Evolutionary conservation across 2,888 invertebrate species (phyloP), one percentile per base, ranked within the genome.

Genomic region (Drosophila colorata): DNA sequence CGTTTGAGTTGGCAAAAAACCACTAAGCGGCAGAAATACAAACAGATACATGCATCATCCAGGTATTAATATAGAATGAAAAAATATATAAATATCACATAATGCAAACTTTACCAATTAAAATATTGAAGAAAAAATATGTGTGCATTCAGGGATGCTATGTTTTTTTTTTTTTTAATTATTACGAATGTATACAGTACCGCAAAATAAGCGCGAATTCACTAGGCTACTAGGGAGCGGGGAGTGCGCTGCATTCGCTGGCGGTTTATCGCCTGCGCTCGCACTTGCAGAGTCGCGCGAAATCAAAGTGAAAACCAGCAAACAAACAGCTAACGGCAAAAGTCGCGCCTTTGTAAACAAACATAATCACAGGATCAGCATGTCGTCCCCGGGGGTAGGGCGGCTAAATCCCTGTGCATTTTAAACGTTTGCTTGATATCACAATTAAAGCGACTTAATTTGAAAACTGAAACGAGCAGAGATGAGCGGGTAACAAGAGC

Each of bases 381-480:
- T 75, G 70, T 70, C 47, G 49, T 51, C 43, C 43, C 66, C 31
- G 9, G 53, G 18, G 46, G 47, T 13, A 37, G 43, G 28, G 48
- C 60, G 33, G 78, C 73, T 72, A 76, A 87, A 74, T 73, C 86
- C 71, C 65, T 55, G 76, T 65, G 52, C 56, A 63, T 66, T 87
- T 81, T 78, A 82, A 82, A 85, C 86, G 85, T 67, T 81, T 76
- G 83, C 84, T 78, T 87, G 90, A 89, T 90, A 89, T 90, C 81
- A 74, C 90, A 89, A 89, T 89, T 89, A 89, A 89, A 78, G 75
- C 69, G 90, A 88, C 88, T 90, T 89, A 89, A 88, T 90, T 90
- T 88, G 82, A 78, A 87, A 85, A 81, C 78, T 80, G 86, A 85
- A 80, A 75, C 84, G 73, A 69, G 65, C 66, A 41, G 70, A 66